Evolutionary conservation across 2,113 vertebrate species (phyloP).

Genomic region (Agapornis roseicollis): DNA sequence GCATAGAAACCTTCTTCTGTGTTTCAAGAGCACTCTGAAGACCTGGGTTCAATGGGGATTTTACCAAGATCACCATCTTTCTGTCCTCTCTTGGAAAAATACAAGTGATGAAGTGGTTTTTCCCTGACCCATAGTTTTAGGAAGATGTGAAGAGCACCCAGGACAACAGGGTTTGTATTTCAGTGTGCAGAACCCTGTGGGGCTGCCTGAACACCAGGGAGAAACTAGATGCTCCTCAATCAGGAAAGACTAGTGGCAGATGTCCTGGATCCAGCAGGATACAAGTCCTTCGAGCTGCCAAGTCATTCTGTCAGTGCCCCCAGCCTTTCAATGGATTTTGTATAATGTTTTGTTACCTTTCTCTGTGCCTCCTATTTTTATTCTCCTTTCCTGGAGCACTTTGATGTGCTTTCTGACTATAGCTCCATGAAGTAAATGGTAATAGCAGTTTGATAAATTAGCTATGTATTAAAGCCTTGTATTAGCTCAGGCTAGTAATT

Average conservation of each 20-base stretch:
- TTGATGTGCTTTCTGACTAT: conserved; percentile 63
- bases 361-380: neutral
- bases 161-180: neutral
- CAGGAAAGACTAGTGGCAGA: neutral
- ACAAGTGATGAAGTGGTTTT: neutral
- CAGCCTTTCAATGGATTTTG: conserved; percentile 39
- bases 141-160: neutral
- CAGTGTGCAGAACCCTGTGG: neutral
- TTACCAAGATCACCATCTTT: neutral
- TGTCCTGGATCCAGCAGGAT: neutral
- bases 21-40: neutral
- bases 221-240: neutral
- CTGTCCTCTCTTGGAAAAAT: neutral
- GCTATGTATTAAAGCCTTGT: conserved; percentile 15
- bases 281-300: neutral
- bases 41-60: neutral
- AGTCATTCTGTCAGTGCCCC: neutral
- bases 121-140: neutral
- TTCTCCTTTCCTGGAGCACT: conserved; percentile 26
- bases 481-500: conserved; percentile 64
- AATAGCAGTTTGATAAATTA: conserved; percentile 72
- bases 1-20: neutral
- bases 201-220: neutral
- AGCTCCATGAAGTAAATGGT: conserved; percentile 56
- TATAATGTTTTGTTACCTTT: conserved; percentile 28